Base-by-base conservation (phyloP, 2,113 vertebrate species). In the Triplophysa rosa region DNA sequence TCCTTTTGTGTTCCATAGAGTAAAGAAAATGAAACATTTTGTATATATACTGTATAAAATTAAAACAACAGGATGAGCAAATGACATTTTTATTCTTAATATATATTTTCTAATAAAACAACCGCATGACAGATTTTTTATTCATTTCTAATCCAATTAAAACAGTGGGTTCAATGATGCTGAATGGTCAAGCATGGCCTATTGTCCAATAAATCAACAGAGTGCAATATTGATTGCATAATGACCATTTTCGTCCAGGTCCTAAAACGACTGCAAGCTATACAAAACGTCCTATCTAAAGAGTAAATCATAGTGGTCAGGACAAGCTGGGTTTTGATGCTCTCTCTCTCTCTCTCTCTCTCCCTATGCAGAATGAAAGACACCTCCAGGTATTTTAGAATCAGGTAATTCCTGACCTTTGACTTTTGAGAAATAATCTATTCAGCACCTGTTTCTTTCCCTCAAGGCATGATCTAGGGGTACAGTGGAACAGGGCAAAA, bases 351-450 rank as follows among this genome's bases (percentile, higher is more conserved):
- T 56, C n/a, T 29, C 29, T 29, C 26, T 29, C 26, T 29, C 0
- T 56, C 12, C 19, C 21, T n/a, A 26, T n/a, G 42, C 42, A 47
- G 42, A 65, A 76, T 77, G 24, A 54, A 77, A 66, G 74, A 77
- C 40, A 63, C 14, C 42, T 75, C 58, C 58, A 24, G 37, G 24
- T 17, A 19, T 74, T 17, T 24, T 45, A 13, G 24, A 64, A 17
- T 33, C 16, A 13, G 3, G 45, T 76, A 33, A 65, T 65, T 64
- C 59, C 52, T 23, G 19, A 76, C 40, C 45, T 76, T 37, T 65
- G 74, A 63, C 72, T 42, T 10, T 49, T 29, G 24, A 14, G 13
- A 63, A 63, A 29, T 63, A 13, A 26, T 63, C 71, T 63, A 26
- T 74, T 63, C 58, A 63, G 16, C 58, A 63, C n/a, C 14, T 11